Base-by-base conservation (phyloP, 2,888 invertebrate species). In the Caenorhabditis drosophilae region DNA sequence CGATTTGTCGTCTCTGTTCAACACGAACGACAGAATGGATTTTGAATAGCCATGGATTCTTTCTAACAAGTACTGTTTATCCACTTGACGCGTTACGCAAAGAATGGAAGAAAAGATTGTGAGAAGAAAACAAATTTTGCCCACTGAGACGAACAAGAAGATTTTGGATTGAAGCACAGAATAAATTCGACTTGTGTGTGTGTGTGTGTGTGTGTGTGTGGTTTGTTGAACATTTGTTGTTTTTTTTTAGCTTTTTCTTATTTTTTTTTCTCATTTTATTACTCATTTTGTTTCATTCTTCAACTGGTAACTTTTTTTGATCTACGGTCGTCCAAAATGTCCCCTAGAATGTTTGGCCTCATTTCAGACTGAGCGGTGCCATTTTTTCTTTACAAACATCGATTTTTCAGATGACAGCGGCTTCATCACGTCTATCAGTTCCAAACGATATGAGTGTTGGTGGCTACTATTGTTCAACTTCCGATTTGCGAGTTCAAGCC, bases 401-500 rank as follows among this genome's bases (percentile, higher is more conserved):
- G 16, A 26, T 2, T 23, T 59, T 59, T n/a, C 59, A 66, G 64
- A 66, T 66, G 64, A 56, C 58, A 7, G 45, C 55, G 1, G 22
- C 55, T 15, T 59, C 64, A 26, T 49, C 64, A 25, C 59, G 64
- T 4, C 35, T 59, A 42, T 66, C 64, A 27, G 59, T 66, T 36
- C 64, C 64, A 12, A 66, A 66, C 42, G 64, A 66, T 20, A 47
- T 66, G 34, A 56, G 51, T 1, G 47, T 52, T 53, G 52, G 55
- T 36, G 55, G 62, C 25, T 60, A 48, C 41, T 61, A 60, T 41
- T 35, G 50, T 20, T 60, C 57, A 23, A 42, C 60, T 4, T 27
- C 35, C 12, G 56, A 61, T 45, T 12, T 60, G 23, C 60, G 52
- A 11, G 45, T 55, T 12, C 51, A 46, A 4, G 46, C 53, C 12